Percentiles rank a stretch among this genome's conserved stretches.
These are phyloP conservation scores for Etheostoma perlongum DNA, from an alignment of 2,797 vertebrate species.

Conservation along the genomic window DNA sequence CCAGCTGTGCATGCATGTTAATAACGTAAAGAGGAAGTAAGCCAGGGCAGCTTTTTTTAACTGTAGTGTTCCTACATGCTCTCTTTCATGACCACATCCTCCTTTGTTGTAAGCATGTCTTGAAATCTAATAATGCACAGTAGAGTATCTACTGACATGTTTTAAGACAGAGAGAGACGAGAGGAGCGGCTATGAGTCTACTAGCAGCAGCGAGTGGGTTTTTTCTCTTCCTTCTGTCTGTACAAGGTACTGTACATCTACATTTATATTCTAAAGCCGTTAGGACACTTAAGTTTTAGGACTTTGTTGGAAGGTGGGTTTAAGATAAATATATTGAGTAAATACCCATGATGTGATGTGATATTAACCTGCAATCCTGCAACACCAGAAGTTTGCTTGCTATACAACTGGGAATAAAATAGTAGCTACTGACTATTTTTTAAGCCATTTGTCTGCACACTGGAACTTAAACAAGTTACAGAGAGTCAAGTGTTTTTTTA, in stretches of 20 bases:
- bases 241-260: constrained; percentile 5
- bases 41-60: rapidly evolving
- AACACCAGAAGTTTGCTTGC: no score
- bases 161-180: neutral
- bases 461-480: neutral
- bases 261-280: neutral
- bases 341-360: no score
- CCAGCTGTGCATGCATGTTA: neutral
- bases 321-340: no score
- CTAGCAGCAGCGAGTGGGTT: constrained; percentile 13
- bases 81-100: neutral
- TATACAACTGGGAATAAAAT: no score
- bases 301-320: no score
- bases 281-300: neutral
- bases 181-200: neutral
- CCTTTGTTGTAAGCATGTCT: neutral
- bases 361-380: no score
- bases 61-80: no score
- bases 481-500: no score
- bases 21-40: constrained; percentile 24
- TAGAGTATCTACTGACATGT: neutral
- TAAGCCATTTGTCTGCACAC: no score
- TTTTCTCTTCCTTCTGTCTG: constrained; percentile 6
- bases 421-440: no score
- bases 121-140: neutral